Base-by-base conservation (phyloP, 2,113 vertebrate genomes). In the Rhabdomys dilectus region DNA sequence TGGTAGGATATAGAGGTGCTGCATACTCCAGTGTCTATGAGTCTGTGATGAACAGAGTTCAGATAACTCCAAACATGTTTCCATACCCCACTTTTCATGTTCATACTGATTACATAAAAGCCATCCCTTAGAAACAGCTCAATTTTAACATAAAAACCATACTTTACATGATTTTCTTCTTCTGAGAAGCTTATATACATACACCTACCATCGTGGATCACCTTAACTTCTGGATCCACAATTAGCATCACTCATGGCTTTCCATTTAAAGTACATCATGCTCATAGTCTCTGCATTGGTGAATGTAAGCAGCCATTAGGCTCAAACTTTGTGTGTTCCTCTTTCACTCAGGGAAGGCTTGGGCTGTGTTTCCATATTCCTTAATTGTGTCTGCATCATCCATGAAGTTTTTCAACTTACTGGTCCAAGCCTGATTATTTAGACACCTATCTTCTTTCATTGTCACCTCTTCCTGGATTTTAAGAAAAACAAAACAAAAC, bases 311-410 rank as follows among this genome's bases (percentile, higher is more conserved):
- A 56, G 51, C n/a, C 7, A 9, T 56, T 10, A n/a, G 78, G 21
- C 53, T 36, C 10, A 81, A 81, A n/a, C 1, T 56, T 81, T n/a
- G 5, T 56, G 34, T 56, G 19, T 24, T n/a, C 10, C 19, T 56
- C 5, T n/a, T 56, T n/a, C 19, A 24, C 56, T n/a, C 10, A 58
- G 1, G 0, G 5, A 21, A 29, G 77, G 3, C 21, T 24, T n/a
- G 36, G 3, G 17, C 36, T 58, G 0, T n/a, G 19, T 58, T 56
- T 22, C 10, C 34, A 6, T n/a, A 2, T 24, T 5, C 24, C 34
- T n/a, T 36, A 22, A 22, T 56, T 56, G 51, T 81, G 34, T 81
- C 19, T n/a, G 17, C 78, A 24, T 24, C 51, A 58, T n/a, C 26
- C 24, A 36, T 6, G 5, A 56, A 56, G 36, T n/a, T n/a, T 36